phyloP scores from a whole-genome alignment of 2,888 invertebrate genomes.

The Hedya salicella region DNA sequence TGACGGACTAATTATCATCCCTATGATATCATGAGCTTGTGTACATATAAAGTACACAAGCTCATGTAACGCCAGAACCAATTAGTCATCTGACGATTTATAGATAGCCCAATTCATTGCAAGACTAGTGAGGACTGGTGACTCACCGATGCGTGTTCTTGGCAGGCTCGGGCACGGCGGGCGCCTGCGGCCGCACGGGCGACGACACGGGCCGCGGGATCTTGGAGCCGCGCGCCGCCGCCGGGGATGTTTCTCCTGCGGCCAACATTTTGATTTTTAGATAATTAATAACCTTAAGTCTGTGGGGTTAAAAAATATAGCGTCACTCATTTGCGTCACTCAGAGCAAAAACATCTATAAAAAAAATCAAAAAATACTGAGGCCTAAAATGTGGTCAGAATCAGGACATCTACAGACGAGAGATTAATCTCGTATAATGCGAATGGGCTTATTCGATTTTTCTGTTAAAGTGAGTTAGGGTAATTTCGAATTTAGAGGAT shows the following conservation, averaged over 20 bases:
- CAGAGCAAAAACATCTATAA: no score
- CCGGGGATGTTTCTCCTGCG: constrained; percentile 77
- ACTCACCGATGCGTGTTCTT: constrained; percentile 77
- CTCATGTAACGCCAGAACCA: neutral
- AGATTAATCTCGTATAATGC: no score
- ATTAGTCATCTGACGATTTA: neutral
- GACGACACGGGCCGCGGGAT: constrained; percentile 91
- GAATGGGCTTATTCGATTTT: no score
- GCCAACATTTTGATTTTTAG: constrained; percentile 3
- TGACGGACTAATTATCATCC: no score
- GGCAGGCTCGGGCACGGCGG: constrained; percentile 70
- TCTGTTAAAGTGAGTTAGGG: no score
- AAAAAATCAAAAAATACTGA: no score
- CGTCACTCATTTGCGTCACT: no score
- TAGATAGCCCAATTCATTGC: neutral
- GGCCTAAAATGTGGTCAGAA: no score
- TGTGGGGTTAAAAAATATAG: no score
- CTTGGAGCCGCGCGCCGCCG: constrained; percentile 86
- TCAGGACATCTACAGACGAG: no score
- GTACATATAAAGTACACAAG: neutral
- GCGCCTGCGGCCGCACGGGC: constrained; percentile 86
- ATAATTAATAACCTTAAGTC: no score
- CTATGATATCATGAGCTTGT: neutral
- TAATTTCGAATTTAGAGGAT: no score
- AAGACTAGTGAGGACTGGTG: neutral